phyloP scores from a whole-genome alignment of 2,797 vertebrate genomes.

The Phaenicophaeus curvirostris region DNA sequence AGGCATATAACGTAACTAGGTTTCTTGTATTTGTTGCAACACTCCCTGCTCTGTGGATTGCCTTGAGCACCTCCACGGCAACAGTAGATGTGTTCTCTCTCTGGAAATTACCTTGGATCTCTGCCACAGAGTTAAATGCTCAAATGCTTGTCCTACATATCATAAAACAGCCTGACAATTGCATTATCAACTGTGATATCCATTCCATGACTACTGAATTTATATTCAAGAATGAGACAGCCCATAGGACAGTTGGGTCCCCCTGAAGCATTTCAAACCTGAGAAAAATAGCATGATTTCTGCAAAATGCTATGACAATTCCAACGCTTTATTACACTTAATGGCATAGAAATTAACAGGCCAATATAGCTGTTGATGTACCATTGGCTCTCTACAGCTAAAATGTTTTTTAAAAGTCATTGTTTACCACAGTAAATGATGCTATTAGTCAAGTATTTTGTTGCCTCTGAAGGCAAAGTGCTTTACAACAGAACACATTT shows the following conservation, averaged over 20 bases:
- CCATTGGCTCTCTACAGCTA: not conserved
- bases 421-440: not conserved
- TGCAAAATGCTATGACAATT: not conserved
- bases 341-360: not conserved
- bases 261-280: not conserved
- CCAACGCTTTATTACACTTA: not conserved
- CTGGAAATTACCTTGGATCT: not conserved
- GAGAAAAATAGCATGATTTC: not conserved
- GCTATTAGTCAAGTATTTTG: not conserved
- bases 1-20: not conserved
- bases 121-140: not conserved
- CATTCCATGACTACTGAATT: not conserved
- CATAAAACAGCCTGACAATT: not conserved
- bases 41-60: not conserved
- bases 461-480: not conserved
- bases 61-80: not conserved
- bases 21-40: not conserved
- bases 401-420: not conserved
- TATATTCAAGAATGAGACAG: not conserved
- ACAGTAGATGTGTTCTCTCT: not conserved
- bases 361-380: not conserved
- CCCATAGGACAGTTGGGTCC: accelerated
- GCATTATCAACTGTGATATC: not conserved
- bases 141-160: not conserved
- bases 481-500: not conserved